A percentile compares a stretch with the other conserved stretches of the same genome.
Conservation (phyloP, 2,888 invertebrate genomes). For the Ophion slaviceki region DNA sequence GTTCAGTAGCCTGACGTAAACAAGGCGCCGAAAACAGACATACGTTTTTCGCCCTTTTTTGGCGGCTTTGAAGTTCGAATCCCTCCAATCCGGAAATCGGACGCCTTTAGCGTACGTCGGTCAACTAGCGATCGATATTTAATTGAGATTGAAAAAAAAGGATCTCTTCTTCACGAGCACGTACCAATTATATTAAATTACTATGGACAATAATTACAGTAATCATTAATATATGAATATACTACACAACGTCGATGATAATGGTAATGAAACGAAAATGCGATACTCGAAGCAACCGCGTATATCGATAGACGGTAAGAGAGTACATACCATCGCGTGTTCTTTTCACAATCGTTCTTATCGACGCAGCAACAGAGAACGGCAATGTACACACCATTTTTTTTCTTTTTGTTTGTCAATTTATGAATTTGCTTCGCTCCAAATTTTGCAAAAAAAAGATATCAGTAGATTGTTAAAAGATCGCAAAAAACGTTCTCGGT, state of each 20-base stretch:
- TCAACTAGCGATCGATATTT: background rate
- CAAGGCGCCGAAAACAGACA: background rate
- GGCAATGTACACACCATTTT: too few species aligned
- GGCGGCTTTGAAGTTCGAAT: background rate
- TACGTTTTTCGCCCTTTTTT: background rate
- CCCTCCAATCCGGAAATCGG: background rate
- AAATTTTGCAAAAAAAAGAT: background rate
- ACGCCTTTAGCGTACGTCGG: background rate
- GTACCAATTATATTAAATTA: background rate
- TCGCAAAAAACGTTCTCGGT: too few species aligned
- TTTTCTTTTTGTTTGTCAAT: too few species aligned
- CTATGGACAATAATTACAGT: background rate
- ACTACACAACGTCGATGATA: background rate
- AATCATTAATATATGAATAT: too few species aligned
- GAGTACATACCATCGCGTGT: background rate
- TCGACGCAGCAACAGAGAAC: too few species aligned
- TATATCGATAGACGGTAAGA: background rate
- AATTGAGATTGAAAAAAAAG: background rate
- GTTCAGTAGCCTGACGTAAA: background rate
- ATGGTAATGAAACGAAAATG: background rate
- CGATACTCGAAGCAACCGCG: background rate
- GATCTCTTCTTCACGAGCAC: background rate
- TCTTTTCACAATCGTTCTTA: too few species aligned
- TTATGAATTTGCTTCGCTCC: background rate
- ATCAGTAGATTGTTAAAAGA: background rate